Percentiles rank a stretch among this genome's conserved stretches.
Conservation (phyloP, 1,140 invertebrate species). For the Asobara japonica region DNA sequence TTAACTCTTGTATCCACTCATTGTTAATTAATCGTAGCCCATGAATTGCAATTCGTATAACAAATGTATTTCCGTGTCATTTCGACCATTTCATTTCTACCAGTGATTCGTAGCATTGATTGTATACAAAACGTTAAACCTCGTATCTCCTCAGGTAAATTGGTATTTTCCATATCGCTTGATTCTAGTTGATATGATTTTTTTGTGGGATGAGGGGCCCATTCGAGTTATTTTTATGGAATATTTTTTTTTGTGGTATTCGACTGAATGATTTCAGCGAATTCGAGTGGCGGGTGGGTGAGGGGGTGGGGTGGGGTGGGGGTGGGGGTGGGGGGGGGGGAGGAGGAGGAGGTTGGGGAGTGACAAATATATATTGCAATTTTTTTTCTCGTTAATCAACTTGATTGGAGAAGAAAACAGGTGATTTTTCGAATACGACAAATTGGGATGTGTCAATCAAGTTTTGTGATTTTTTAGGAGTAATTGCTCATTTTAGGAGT, state of each 20-base stretch:
- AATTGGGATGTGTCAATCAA: too few species aligned
- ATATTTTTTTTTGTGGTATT: neutral
- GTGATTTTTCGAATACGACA: too few species aligned
- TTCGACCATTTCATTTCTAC: conserved; percentile 1
- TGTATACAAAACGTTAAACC: neutral
- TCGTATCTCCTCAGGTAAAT: conserved; percentile 14
- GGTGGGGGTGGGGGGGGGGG: too few species aligned
- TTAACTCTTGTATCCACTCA: conserved; percentile 12
- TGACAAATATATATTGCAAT: too few species aligned
- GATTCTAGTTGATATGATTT: neutral
- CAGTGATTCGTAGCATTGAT: conserved; percentile 1
- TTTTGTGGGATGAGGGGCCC: neutral
- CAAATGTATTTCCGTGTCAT: conserved; percentile 14
- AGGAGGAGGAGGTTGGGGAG: too few species aligned
- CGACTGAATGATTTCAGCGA: neutral
- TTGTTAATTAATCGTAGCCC: conserved; percentile 21
- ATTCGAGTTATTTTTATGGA: too few species aligned
- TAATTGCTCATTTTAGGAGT: too few species aligned
- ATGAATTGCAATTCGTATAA: conserved; percentile 18
- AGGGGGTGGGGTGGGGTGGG: too few species aligned
- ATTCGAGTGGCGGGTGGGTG: too few species aligned
- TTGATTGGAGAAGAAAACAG: too few species aligned
- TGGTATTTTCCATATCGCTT: neutral
- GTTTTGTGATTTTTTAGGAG: too few species aligned
- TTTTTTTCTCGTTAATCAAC: too few species aligned